phyloP scores from a whole-genome alignment of 2,797 vertebrate species.

The Sebastes baramenuke region DNA sequence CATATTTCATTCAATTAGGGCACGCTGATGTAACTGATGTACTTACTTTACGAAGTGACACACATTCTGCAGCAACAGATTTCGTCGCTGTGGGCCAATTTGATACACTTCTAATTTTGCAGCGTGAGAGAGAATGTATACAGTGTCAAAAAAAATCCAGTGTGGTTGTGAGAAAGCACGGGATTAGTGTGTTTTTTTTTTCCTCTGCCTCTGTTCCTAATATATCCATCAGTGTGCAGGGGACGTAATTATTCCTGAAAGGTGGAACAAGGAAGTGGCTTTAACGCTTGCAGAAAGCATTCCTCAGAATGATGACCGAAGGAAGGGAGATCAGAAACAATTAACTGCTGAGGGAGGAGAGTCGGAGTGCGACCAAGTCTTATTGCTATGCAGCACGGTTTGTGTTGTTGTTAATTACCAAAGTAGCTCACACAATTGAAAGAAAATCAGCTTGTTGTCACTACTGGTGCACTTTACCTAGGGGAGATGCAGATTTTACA shows the following conservation, averaged over 20 bases:
- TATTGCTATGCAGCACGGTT: constrained; percentile 47
- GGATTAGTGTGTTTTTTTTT: constrained; percentile 49
- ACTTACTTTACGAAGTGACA: constrained; percentile 63
- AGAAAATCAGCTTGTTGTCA: constrained; percentile 24
- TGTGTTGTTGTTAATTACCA: constrained; percentile 64
- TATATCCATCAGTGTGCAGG: constrained; percentile 68
- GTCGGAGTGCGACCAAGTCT: constrained; percentile 58
- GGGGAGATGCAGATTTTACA: background rate
- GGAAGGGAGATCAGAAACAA: constrained; percentile 74
- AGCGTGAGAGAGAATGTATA: constrained; percentile 41
- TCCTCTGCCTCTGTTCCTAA: constrained; percentile 59
- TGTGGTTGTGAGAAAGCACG: constrained; percentile 46
- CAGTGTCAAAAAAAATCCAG: constrained; percentile 30
- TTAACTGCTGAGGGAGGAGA: constrained; percentile 59
- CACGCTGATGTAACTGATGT: constrained; percentile 60
- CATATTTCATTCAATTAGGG: constrained; percentile 76
- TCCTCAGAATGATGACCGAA: constrained; percentile 65
- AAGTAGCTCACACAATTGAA: constrained; percentile 40
- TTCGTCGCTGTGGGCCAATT: constrained; percentile 65
- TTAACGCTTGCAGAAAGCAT: constrained; percentile 65
- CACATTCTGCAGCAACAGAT: constrained; percentile 62
- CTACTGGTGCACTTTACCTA: background rate
- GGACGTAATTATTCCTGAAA: constrained; percentile 73
- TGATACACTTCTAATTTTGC: constrained; percentile 66
- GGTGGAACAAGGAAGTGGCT: constrained; percentile 72